Conservation (phyloP, 2,797 vertebrate genomes). For the Simalia tracyae region DNA sequence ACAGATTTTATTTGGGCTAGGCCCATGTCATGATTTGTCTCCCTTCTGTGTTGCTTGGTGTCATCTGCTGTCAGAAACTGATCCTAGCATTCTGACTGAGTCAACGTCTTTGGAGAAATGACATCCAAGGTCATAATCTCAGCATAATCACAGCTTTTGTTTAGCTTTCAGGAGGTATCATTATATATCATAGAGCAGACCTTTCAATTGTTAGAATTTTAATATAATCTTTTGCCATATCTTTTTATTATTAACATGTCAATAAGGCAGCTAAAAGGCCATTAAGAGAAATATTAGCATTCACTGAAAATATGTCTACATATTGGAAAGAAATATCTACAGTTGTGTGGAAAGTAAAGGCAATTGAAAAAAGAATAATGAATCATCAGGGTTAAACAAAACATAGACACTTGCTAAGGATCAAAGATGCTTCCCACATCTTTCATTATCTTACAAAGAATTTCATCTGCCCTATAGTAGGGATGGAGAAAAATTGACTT, state of each 20-base stretch:
- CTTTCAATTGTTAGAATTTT: too few relatives aligned
- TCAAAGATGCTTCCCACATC: background rate
- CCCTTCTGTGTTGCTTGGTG: background rate
- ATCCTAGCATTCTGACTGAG: background rate
- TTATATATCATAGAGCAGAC: background rate
- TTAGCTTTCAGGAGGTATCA: background rate
- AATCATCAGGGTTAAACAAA: background rate
- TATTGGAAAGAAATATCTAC: background rate
- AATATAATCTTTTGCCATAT: background rate
- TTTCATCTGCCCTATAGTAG: background rate
- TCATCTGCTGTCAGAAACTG: background rate
- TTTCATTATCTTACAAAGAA: background rate
- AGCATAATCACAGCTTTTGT: background rate
- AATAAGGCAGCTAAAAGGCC: background rate
- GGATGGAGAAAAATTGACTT: background rate
- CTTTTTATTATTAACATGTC: background rate
- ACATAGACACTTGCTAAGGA: background rate
- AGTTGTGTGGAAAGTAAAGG: background rate
- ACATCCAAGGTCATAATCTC: background rate
- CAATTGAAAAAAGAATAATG: background rate
- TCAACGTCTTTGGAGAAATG: background rate
- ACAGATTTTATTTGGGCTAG: background rate
- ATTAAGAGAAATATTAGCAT: background rate
- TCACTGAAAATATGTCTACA: background rate
- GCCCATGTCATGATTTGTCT: background rate